Evolutionary conservation across 2,888 invertebrate genomes (phyloP).

Genomic region (Brachypterus glaber): DNA sequence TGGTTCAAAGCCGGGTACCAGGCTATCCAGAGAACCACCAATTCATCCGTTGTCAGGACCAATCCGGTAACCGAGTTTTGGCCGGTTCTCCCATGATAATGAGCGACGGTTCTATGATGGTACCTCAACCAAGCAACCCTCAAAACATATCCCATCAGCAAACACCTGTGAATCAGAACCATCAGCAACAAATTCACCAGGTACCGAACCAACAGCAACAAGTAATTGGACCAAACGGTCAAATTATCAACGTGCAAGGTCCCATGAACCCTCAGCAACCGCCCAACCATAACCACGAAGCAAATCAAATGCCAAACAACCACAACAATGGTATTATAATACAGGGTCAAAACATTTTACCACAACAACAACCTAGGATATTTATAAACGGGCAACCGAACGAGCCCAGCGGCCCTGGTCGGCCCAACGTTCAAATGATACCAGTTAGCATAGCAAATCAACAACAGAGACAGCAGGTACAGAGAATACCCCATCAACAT

Average conservation of each 20-base stretch:
- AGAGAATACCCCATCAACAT: slow-evolving; percentile 23
- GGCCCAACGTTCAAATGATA: slow-evolving; percentile 36
- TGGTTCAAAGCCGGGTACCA: slow-evolving; percentile 23
- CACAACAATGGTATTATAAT: slow-evolving; percentile 25
- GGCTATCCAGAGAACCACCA: slow-evolving; percentile 33
- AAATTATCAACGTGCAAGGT: slow-evolving; percentile 50
- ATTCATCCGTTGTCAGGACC: slow-evolving; percentile 35
- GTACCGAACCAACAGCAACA: slow-evolving; percentile 32
- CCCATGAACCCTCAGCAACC: slow-evolving; percentile 36
- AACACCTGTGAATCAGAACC: slow-evolving; percentile 17
- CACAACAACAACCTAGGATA: slow-evolving; percentile 33
- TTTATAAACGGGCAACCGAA: slow-evolving; percentile 35
- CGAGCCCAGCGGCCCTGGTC: slow-evolving; percentile 37
- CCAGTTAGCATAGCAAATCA: slow-evolving; percentile 31
- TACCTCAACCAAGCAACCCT: slow-evolving; percentile 23
- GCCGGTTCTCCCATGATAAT: slow-evolving; percentile 29
- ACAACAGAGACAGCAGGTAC: slow-evolving; percentile 21
- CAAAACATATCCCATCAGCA: slow-evolving; percentile 25
- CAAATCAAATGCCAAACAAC: too few relatives aligned
- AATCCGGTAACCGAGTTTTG: slow-evolving; percentile 29
- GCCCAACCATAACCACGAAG: slow-evolving; percentile 11
- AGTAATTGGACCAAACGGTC: slow-evolving; percentile 50
- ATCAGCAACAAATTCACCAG: slow-evolving; percentile 25
- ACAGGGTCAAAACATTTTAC: slow-evolving; percentile 29
- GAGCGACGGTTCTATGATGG: slow-evolving; percentile 33